phyloP scores from a whole-genome alignment of 2,797 vertebrate genomes.

The Lepilemur ruficaudatus region DNA sequence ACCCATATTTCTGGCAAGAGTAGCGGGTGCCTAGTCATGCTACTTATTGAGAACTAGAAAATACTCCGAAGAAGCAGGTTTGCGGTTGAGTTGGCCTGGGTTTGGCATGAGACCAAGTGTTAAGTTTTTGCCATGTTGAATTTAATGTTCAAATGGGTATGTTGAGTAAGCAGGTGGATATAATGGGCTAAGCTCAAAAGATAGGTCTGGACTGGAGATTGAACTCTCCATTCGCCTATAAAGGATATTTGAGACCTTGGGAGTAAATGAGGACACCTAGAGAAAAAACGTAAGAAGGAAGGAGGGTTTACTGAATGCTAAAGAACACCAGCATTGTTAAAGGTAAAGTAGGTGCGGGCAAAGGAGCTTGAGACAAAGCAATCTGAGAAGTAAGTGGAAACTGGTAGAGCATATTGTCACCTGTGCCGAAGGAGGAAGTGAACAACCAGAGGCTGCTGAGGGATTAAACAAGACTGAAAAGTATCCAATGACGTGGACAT shows the following conservation, averaged over 20 bases:
- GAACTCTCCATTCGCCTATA: not conserved
- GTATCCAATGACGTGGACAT: not conserved
- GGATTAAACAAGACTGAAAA: not conserved
- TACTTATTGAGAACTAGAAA: not conserved
- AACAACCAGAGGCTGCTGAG: not conserved
- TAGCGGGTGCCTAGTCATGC: too few relatives aligned
- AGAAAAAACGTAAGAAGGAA: not conserved
- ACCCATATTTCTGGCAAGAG: not conserved
- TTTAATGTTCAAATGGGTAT: not conserved
- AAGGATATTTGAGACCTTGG: not conserved
- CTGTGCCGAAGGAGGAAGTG: accelerated
- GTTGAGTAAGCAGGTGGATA: not conserved
- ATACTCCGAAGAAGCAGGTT: not conserved
- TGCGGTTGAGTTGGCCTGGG: not conserved
- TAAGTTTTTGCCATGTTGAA: not conserved
- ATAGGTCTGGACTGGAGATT: not conserved
- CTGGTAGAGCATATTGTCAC: not conserved
- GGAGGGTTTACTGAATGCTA: not conserved
- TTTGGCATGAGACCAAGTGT: not conserved
- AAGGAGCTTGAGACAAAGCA: not conserved
- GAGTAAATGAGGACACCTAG: not conserved
- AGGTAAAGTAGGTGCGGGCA: not conserved
- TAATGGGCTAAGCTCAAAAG: not conserved
- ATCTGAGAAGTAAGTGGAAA: not conserved
- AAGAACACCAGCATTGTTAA: not conserved